Evolutionary conservation across 2,113 vertebrate genomes (phyloP).

Genomic region (Montifringilla adamsi): DNA sequence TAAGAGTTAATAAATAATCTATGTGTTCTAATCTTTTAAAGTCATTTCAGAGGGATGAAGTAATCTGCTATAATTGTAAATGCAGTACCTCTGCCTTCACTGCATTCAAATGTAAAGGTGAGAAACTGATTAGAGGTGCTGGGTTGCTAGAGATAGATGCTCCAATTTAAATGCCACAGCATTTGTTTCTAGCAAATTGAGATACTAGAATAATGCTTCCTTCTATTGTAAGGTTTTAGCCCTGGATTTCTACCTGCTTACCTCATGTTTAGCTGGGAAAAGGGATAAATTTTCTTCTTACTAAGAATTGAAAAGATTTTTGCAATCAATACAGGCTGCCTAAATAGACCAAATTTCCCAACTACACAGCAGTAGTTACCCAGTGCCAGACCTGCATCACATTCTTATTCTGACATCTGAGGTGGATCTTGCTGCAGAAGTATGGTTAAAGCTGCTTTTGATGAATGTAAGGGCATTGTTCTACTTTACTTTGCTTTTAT

Average conservation of each 20-base stretch:
- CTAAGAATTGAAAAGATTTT: not conserved
- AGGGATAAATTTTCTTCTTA: not conserved
- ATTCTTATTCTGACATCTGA: not conserved
- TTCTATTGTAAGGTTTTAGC: conserved; percentile 53
- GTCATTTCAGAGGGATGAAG: conserved; percentile 72
- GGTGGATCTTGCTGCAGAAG: not conserved
- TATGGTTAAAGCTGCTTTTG: not conserved
- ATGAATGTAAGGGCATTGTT: not conserved
- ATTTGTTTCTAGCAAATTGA: conserved; percentile 64
- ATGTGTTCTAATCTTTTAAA: conserved; percentile 77
- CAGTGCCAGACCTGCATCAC: not conserved
- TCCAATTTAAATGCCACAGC: conserved; percentile 63
- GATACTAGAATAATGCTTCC: conserved; percentile 67
- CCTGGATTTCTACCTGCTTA: conserved; percentile 4
- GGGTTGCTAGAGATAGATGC: conserved; percentile 50
- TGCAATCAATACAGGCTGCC: not conserved
- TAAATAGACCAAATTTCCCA: not conserved
- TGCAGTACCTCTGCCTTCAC: conserved; percentile 32
- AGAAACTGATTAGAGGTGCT: conserved; percentile 53
- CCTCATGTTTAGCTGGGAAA: conserved; percentile 5
- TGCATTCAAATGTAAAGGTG: conserved; percentile 68
- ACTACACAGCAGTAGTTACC: not conserved
- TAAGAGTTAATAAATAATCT: conserved; percentile 78
- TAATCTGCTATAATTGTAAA: conserved; percentile 70
- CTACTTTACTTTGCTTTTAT: not conserved